A percentile compares a stretch with the other conserved stretches of the same genome.
Conservation (phyloP, 2,888 invertebrate genomes). For the Agrotis ipsilon region DNA sequence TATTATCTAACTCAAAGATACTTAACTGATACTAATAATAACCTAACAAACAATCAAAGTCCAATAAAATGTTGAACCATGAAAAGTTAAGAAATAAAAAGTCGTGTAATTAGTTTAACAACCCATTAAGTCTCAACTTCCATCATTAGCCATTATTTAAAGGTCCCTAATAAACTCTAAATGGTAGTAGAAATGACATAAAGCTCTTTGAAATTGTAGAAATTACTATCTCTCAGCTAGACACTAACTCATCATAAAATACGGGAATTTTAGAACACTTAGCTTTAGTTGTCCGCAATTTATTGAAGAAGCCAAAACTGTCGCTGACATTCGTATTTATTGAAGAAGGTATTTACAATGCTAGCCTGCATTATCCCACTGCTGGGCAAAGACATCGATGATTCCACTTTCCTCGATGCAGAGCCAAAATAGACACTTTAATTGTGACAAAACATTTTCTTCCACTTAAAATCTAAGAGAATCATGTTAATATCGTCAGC, state of each 20-base stretch:
- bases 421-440: not conserved
- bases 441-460: not conserved
- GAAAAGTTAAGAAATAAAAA: constrained; percentile 33
- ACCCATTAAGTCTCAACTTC: constrained; percentile 28
- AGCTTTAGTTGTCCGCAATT: not conserved
- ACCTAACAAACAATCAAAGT: not conserved
- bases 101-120: constrained; percentile 41
- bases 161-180: constrained; percentile 23
- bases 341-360: no score
- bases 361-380: no score
- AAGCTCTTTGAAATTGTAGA: constrained; percentile 20
- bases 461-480: not conserved
- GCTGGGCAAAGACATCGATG: no score
- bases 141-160: constrained; percentile 26
- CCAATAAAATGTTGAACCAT: not conserved
- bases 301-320: not conserved
- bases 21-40: not conserved
- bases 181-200: constrained; percentile 23
- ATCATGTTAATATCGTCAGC: no score
- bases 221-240: not conserved
- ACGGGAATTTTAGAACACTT: not conserved
- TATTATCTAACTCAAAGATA: not conserved
- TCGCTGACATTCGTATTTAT: no score
- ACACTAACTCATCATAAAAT: constrained; percentile 29
- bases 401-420: no score